phyloP scores from a whole-genome alignment of 1,140 invertebrate species.

The Eumeta japonica region DNA sequence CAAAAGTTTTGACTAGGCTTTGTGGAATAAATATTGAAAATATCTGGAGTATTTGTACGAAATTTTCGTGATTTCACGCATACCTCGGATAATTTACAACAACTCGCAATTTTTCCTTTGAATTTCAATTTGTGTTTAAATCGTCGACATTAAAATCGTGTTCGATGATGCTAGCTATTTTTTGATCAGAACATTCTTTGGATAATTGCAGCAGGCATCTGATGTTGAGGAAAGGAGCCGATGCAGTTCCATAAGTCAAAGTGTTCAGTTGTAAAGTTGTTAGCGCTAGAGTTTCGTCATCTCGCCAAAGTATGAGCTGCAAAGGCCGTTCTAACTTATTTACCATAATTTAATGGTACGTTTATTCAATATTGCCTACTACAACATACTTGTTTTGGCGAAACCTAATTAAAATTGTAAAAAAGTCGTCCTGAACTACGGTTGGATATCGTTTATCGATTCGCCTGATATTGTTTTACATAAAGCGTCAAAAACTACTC shows the following conservation, averaged over 20 bases:
- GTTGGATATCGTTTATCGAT: slow-evolving; percentile 27
- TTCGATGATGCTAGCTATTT: not conserved
- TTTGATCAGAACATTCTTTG: slow-evolving; percentile 4
- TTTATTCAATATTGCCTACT: too few species aligned
- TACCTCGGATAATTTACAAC: too few species aligned
- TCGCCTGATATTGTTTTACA: slow-evolving; percentile 17
- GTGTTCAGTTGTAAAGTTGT: slow-evolving; percentile 9
- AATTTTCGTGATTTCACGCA: too few species aligned
- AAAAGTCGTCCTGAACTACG: slow-evolving; percentile 29
- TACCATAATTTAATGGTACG: slow-evolving; percentile 21
- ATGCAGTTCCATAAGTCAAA: slow-evolving; percentile 12
- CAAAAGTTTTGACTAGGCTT: too few species aligned
- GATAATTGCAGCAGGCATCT: slow-evolving; percentile 9
- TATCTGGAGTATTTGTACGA: too few species aligned
- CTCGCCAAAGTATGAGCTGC: slow-evolving; percentile 15
- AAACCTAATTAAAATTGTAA: slow-evolving; percentile 21
- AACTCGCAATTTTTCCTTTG: too few species aligned
- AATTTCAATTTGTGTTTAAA: too few species aligned
- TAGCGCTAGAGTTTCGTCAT: not conserved
- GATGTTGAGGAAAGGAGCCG: slow-evolving; percentile 9
- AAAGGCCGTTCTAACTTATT: slow-evolving; percentile 13
- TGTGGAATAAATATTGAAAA: too few species aligned
- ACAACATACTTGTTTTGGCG: slow-evolving; percentile 13
- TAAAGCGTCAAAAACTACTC: slow-evolving; percentile 33
- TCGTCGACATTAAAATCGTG: too few species aligned